phyloP scores from a whole-genome alignment of 1,140 invertebrate genomes.

The Amphibalanus amphitrite region DNA sequence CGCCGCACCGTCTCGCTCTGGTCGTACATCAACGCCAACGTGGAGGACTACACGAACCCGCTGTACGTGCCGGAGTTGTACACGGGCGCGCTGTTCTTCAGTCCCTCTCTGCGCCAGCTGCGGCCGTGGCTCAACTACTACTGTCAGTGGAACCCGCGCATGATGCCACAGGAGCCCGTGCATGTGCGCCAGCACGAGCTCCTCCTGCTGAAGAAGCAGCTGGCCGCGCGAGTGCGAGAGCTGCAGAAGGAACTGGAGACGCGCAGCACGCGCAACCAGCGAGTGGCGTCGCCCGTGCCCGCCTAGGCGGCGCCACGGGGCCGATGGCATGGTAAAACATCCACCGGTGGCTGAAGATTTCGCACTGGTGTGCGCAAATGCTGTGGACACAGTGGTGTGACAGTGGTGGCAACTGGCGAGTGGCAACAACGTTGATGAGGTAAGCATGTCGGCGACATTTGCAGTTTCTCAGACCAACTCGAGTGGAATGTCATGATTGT shows the following conservation, averaged over 20 bases:
- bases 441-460: too few species aligned
- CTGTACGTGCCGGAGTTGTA: conserved; percentile 46
- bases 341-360: too few species aligned
- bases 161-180: conserved; percentile 64
- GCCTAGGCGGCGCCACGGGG: background rate
- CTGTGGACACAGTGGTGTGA: too few species aligned
- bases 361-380: too few species aligned
- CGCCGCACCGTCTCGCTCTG: conserved; percentile 83
- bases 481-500: too few species aligned
- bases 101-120: conserved; percentile 56
- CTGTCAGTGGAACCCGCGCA: conserved; percentile 90
- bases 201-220: conserved; percentile 59
- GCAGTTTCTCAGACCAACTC: too few species aligned
- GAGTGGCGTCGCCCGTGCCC: background rate
- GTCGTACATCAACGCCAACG: conserved; percentile 81
- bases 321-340: too few species aligned
- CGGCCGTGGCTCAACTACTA: conserved; percentile 91
- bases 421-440: too few species aligned
- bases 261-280: conserved; percentile 17
- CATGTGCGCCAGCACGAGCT: conserved; percentile 71
- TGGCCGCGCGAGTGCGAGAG: conserved; percentile 53
- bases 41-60: conserved; percentile 79
- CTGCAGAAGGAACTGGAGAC: conserved; percentile 40
- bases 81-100: conserved; percentile 58
- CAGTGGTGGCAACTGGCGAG: too few species aligned